These are phyloP conservation scores for Leontopithecus rosalia DNA, from an alignment of 2,797 vertebrate genomes.

Conservation along the genomic window DNA sequence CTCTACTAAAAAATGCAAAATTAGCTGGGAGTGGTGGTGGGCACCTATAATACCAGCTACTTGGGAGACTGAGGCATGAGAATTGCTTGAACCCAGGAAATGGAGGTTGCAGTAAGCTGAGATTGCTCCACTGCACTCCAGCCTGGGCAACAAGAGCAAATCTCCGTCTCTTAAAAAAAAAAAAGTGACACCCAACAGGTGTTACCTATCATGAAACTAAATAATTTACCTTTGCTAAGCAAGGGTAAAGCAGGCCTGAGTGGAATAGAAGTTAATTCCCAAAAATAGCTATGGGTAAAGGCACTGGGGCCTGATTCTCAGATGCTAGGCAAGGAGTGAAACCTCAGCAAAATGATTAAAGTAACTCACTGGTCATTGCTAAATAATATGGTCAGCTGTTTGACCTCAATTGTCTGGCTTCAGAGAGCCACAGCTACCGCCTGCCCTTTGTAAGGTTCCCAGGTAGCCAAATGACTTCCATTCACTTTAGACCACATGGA, in stretches of 20 bases:
- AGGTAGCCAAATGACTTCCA: neutral
- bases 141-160: neutral
- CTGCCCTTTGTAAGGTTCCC: neutral
- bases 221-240: neutral
- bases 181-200: neutral
- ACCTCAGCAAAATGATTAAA: neutral
- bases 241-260: neutral
- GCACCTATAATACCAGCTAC: neutral
- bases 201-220: neutral
- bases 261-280: neutral
- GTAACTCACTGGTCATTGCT: neutral
- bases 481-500: neutral
- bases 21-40: neutral
- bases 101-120: neutral
- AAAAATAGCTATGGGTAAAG: neutral
- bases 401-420: neutral
- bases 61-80: neutral
- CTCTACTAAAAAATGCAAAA: neutral
- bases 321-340: neutral
- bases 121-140: neutral
- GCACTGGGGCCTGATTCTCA: neutral
- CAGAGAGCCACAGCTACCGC: neutral
- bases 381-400: neutral
- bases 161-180: neutral
- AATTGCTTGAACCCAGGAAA: neutral